A percentile compares a stretch with the other conserved stretches of the same genome.
Evolutionary conservation across 2,888 invertebrate genomes (phyloP).

Genomic region (Drosophila falleni): DNA sequence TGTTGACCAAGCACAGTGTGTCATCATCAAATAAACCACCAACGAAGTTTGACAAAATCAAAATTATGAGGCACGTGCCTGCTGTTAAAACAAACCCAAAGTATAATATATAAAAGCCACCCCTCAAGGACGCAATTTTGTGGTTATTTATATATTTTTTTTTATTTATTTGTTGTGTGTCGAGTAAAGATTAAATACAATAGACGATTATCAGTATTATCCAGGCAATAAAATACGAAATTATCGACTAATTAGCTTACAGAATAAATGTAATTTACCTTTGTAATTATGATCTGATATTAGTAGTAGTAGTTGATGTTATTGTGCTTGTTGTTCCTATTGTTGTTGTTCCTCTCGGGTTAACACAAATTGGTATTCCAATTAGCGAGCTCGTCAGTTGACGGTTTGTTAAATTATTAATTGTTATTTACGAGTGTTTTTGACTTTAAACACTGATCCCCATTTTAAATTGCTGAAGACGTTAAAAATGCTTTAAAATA

Average conservation of each 20-base stretch:
- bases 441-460: constrained; percentile 12
- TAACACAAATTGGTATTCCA: constrained; percentile 29
- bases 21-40: constrained; percentile 53
- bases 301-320: constrained; percentile 9
- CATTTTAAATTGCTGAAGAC: constrained; percentile 13
- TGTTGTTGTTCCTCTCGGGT: constrained; percentile 18
- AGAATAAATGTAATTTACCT: constrained; percentile 60
- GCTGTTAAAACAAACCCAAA: constrained; percentile 13
- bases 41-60: constrained; percentile 47
- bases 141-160: constrained; percentile 20
- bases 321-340: constrained; percentile 14
- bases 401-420: constrained; percentile 15
- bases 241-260: constrained; percentile 57
- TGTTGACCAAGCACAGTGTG: constrained; percentile 38
- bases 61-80: constrained; percentile 41
- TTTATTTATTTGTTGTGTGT: background rate
- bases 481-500: constrained; percentile 43
- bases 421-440: constrained; percentile 24
- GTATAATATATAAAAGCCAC: background rate
- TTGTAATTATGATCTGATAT: constrained; percentile 7
- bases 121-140: constrained; percentile 35
- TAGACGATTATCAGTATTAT: constrained; percentile 58
- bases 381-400: constrained; percentile 7
- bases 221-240: constrained; percentile 57
- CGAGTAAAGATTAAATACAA: constrained; percentile 15